A percentile compares a stretch with the other conserved stretches of the same genome.
These are phyloP conservation scores for Drosophila gaucha DNA, from an alignment of 2,888 invertebrate species.

Conservation along the genomic window DNA sequence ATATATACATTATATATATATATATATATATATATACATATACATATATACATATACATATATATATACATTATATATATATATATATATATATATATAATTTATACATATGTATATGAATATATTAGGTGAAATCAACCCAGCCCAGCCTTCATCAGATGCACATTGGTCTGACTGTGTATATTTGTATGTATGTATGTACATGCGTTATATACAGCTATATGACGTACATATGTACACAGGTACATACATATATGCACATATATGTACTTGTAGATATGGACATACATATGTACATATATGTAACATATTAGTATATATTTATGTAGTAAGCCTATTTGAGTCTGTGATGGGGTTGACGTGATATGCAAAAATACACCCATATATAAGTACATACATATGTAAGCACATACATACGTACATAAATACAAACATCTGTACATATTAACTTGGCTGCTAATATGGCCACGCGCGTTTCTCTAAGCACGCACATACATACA, in stretches of 20 bases:
- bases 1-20: no score
- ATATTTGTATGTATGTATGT: neutral
- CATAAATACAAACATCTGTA: neutral
- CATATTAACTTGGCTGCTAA: neutral
- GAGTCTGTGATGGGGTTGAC: neutral
- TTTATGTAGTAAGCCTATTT: neutral
- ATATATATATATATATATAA: neutral
- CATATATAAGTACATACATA: neutral
- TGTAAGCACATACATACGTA: neutral
- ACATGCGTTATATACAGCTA: neutral
- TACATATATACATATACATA: neutral
- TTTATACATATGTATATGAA: no score
- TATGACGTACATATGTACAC: no score
- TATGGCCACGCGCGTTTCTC: slow-evolving; percentile 9
- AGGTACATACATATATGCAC: no score
- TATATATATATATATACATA: no score
- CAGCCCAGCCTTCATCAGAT: neutral
- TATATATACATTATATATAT: neutral
- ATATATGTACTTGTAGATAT: neutral
- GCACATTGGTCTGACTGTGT: no score
- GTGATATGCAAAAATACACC: neutral
- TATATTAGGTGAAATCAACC: neutral
- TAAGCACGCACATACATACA: neutral
- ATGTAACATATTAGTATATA: neutral
- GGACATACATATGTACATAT: neutral